A percentile compares a stretch with the other conserved stretches of the same genome.
These are phyloP conservation scores for Loxodonta africana DNA, from an alignment of 2,113 vertebrate genomes.

Conservation along the genomic window DNA sequence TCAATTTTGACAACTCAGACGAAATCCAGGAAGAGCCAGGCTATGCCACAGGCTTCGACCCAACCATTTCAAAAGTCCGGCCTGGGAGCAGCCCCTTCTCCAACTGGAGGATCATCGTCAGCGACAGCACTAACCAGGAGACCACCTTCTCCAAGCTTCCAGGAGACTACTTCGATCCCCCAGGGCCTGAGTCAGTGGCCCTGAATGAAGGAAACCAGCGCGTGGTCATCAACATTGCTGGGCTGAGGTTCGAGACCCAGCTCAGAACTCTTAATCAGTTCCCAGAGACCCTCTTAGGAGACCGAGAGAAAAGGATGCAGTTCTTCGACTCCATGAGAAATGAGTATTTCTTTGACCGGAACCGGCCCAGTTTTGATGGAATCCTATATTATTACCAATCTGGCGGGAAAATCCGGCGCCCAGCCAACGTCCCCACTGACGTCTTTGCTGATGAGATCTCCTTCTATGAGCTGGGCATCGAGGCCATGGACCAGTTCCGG, in stretches of 20 bases:
- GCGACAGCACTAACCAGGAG: constrained; percentile 92
- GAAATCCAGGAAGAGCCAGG: constrained; percentile 92
- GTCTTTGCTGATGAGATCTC: constrained; percentile 97
- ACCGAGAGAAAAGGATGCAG: constrained; percentile 94
- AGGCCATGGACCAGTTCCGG: constrained; percentile 97
- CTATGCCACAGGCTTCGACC: constrained; percentile 87
- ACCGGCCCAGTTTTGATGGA: constrained; percentile 98
- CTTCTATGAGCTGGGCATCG: constrained; percentile 95
- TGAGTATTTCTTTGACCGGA: constrained; percentile 98
- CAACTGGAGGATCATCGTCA: constrained; percentile 93
- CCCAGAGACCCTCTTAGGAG: constrained; percentile 95
- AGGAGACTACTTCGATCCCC: constrained; percentile 91
- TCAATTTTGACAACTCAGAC: constrained; percentile 93
- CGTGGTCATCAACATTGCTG: constrained; percentile 97
- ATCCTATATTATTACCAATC: constrained; percentile 99
- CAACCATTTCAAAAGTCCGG: constrained; percentile 84
- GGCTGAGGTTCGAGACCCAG: constrained; percentile 96
- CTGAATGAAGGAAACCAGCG: constrained; percentile 94
- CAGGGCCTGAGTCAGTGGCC: constrained; percentile 90
- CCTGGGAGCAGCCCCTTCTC: constrained; percentile 91
- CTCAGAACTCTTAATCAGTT: constrained; percentile 96
- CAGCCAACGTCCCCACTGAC: constrained; percentile 96
- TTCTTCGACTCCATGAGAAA: constrained; percentile 99
- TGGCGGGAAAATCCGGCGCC: constrained; percentile 95
- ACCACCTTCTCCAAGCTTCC: constrained; percentile 92